Evolutionary conservation across 2,888 invertebrate species (phyloP).

Genomic region (Latrodectus hesperus): DNA sequence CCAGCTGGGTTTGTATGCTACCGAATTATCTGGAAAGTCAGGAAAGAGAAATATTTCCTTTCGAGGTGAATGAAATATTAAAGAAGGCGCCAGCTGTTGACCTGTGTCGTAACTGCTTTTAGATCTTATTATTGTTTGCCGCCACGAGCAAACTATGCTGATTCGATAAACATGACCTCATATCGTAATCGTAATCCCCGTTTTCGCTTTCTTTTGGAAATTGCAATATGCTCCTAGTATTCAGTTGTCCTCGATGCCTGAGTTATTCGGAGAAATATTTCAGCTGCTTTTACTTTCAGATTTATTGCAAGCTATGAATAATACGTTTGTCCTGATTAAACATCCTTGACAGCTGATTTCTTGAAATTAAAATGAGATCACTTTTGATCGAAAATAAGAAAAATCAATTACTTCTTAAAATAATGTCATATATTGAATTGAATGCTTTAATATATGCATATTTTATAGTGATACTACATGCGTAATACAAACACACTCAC

Average conservation of each 20-base stretch:
- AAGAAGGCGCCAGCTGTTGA: conserved; percentile 22
- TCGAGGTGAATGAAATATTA: conserved; percentile 19
- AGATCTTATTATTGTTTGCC: conserved; percentile 16
- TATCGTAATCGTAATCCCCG: neutral
- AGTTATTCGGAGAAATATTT: neutral
- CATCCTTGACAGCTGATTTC: no score
- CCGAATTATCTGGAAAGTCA: neutral
- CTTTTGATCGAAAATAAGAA: no score
- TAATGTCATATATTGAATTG: no score
- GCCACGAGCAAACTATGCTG: neutral
- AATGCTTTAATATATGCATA: no score
- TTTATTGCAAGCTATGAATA: neutral
- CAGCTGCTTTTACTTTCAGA: conserved; percentile 8
- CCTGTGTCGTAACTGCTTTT: conserved; percentile 4
- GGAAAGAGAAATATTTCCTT: conserved; percentile 7
- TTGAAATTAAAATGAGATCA: no score
- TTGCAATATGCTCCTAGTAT: neutral
- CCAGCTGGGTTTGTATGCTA: no score
- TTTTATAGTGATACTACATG: no score
- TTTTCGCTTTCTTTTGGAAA: neutral
- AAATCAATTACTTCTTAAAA: no score
- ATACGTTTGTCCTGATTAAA: no score
- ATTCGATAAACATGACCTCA: conserved; percentile 20
- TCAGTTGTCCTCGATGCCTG: neutral
- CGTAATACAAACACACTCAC: no score